A percentile compares a stretch with the other conserved stretches of the same genome.
phyloP scores from a whole-genome alignment of 2,113 vertebrate genomes.

The Dasyornis broadbenti region DNA sequence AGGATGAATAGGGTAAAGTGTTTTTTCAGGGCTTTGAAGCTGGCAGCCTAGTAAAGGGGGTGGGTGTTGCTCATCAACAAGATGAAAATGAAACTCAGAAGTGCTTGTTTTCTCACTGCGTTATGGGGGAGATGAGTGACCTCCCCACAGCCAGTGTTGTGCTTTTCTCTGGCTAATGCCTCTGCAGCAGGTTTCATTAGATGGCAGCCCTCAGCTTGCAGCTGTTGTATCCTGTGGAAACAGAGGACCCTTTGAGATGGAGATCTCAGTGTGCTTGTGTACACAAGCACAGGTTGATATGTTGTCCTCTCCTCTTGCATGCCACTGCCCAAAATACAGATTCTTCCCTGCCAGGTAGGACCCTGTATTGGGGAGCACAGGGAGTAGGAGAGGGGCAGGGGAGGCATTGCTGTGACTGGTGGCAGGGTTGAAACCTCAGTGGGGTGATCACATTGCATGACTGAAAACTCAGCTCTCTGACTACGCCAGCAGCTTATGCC shows the following conservation, averaged over 20 bases:
- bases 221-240: background rate
- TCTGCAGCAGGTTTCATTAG: background rate
- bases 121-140: background rate
- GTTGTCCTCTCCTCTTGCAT: background rate
- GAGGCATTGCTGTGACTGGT: background rate
- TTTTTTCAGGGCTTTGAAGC: conserved; percentile 38
- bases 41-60: background rate
- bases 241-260: background rate
- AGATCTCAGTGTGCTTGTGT: background rate
- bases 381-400: background rate
- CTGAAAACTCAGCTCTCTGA: background rate
- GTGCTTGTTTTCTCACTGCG: background rate
- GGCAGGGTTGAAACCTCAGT: background rate
- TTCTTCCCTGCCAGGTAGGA: background rate
- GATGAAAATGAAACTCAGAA: background rate
- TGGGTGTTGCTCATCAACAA: background rate
- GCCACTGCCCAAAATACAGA: background rate
- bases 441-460: fast-evolving
- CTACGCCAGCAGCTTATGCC: background rate
- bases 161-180: background rate
- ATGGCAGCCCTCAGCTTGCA: background rate
- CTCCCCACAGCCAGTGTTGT: fast-evolving
- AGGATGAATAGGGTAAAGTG: conserved; percentile 28
- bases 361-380: background rate
- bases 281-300: background rate